These are phyloP conservation scores for Smutsia gigantea DNA, from an alignment of 2,797 vertebrate species.

Conservation along the genomic window DNA sequence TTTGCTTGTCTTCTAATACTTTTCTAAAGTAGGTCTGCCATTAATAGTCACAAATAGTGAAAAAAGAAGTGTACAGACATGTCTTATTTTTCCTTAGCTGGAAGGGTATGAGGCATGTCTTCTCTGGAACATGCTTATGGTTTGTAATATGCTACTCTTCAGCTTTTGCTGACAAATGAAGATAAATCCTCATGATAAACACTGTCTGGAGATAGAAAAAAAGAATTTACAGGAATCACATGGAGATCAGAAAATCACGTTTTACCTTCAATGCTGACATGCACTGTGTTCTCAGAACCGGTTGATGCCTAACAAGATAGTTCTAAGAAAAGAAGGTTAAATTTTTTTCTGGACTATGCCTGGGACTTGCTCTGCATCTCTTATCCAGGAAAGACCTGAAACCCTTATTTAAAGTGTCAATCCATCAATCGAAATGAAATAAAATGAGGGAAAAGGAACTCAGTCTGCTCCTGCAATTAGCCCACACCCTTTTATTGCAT, in stretches of 20 bases:
- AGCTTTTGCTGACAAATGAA: slow-evolving; percentile 46
- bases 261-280: slow-evolving; percentile 78
- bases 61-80: background rate
- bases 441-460: slow-evolving; percentile 41
- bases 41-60: slow-evolving; percentile 41
- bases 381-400: slow-evolving; percentile 74
- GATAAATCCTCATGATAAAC: slow-evolving; percentile 43
- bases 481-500: slow-evolving; percentile 70
- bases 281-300: slow-evolving; percentile 72
- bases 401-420: slow-evolving; percentile 81
- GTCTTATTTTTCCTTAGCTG: slow-evolving; percentile 29
- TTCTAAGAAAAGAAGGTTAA: slow-evolving; percentile 74
- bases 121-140: slow-evolving; percentile 23
- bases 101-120: background rate
- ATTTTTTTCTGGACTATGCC: slow-evolving; percentile 70
- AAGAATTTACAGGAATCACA: slow-evolving; percentile 65
- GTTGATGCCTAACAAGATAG: slow-evolving; percentile 73
- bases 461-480: slow-evolving; percentile 66
- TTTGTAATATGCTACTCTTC: slow-evolving; percentile 56
- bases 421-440: slow-evolving; percentile 78
- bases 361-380: slow-evolving; percentile 66
- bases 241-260: slow-evolving; percentile 72
- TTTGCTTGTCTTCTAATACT: background rate
- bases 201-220: slow-evolving; percentile 59
- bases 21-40: slow-evolving; percentile 27